Base-by-base conservation (phyloP, 2,113 vertebrate species). In the Semicossyphus pulcher region DNA sequence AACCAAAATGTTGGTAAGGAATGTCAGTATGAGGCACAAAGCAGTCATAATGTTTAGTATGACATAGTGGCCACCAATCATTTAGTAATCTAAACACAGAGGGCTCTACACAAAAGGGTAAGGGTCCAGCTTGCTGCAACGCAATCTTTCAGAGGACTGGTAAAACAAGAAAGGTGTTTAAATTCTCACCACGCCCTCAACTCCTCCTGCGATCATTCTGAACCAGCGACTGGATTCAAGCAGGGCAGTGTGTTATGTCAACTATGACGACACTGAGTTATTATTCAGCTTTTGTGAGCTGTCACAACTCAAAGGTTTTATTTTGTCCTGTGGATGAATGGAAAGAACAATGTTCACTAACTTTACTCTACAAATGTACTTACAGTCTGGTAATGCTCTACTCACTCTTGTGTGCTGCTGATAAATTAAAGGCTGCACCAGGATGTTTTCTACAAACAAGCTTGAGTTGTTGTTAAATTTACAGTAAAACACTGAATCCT, bases 1-100 rank as follows among this genome's bases (percentile, higher is more conserved):
- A 62, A 72, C 8, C 11, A 11, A 34, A 39, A 45, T 26, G 4
- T 41, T 10, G 5, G 2, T 12, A 16, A 53, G 70, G 70, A 72
- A 72, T 56, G 49, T 45, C 8, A 47, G 37, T 4, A 62, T 25
- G 54, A 41, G 45, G 21, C 48, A 61, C 15, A 21, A 15, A 21
- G 29, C 28, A 15, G 21, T 34, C 26, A 25, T n/a, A 25, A 10
- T 9, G 32, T 7, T 11, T 23, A 5, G 34, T 8, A 5, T 2
- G 11, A 10, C 34, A n/a, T 20, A 16, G 4, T 14, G 15, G 14
- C 25, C 18, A 18, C 41, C 11, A 48, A 29, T 37, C 18, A 15
- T 59, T 49, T 37, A 23, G 37, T 29, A 39, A 25, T 9, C 18
- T 20, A 8, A 6, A 7, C 4, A 31, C 26, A 14, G 10, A 1